Evolutionary conservation across 1,140 invertebrate species (phyloP), one percentile per base, ranked within the genome.

Genomic region (Procambarus virginalis): DNA sequence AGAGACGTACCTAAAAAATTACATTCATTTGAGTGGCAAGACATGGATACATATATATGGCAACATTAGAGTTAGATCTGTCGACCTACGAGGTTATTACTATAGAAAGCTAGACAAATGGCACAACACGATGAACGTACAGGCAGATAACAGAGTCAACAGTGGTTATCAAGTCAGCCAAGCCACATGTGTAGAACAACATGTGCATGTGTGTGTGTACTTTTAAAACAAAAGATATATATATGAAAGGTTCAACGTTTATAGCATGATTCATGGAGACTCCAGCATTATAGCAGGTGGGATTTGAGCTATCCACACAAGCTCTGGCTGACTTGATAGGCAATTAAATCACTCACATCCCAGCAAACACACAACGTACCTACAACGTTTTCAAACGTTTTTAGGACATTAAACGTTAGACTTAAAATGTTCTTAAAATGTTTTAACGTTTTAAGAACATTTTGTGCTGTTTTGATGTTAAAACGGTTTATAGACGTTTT

Each of bases 41-140:
- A 86, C 84, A 86, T 70, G 22, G 22, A 48, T 73, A 86, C 75
- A 73, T 58, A 86, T 86, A 75, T 34, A 68, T 78, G 55, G 78
- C 70, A 86, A 86, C 51, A 60, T 77, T 45, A 73, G 10, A 68
- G 51, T 58, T 86, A 51, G 49, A 76, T n/a, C 12, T 86, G 45
- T 76, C 75, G 73, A 55, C 55, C 55, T 76, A 46, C 55, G 55
- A 76, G 22, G 17, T 49, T 86, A 73, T 70, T 77, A 78, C 70
- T 86, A 58, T 34, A 51, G 34, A 34, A 73, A 58, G 75, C 84
- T 86, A 86, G 75, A 86, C 84, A 86, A 73, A 75, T 75, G 4
- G 22, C 12, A 82, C 80, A 82, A 68, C 58, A 60, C 60, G 80
- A 64, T 68, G 70, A 68, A 46, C 22, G 80, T 82, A 68, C 80